Evolutionary conservation across 2,113 vertebrate species (phyloP).

Genomic region (Orientallactaga bullata): DNA sequence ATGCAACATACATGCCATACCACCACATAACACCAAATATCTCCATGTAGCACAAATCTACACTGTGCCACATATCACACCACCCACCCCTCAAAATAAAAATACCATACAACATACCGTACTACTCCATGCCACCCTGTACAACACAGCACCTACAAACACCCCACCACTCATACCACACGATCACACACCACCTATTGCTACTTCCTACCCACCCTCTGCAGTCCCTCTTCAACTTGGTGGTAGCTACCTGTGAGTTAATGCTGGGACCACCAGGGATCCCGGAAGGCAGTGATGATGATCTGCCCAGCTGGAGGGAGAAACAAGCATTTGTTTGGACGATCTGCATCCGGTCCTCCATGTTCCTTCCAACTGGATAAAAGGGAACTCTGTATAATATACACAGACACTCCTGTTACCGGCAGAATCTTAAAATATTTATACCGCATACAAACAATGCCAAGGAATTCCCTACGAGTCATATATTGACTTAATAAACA

Average conservation of each 20-base stretch:
- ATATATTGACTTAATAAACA: constrained; percentile 87
- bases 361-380: constrained; percentile 84
- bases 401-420: constrained; percentile 86
- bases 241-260: rapidly evolving
- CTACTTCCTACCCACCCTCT: neutral
- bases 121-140: neutral
- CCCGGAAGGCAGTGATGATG: constrained; percentile 49
- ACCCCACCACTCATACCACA: neutral
- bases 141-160: neutral
- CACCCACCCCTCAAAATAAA: neutral
- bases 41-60: neutral
- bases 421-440: constrained; percentile 89
- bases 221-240: rapidly evolving
- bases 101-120: neutral
- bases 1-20: neutral
- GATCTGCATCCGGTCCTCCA: constrained; percentile 88
- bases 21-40: neutral
- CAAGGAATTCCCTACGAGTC: constrained; percentile 84
- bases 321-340: constrained; percentile 89
- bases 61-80: too few relatives aligned
- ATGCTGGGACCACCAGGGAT: neutral
- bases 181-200: rapidly evolving
- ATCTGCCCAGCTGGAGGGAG: constrained; percentile 83
- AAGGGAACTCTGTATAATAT: constrained; percentile 83
- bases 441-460: constrained; percentile 86